These are phyloP conservation scores for Orthosia gothica DNA, from an alignment of 2,888 invertebrate species.

Conservation along the genomic window DNA sequence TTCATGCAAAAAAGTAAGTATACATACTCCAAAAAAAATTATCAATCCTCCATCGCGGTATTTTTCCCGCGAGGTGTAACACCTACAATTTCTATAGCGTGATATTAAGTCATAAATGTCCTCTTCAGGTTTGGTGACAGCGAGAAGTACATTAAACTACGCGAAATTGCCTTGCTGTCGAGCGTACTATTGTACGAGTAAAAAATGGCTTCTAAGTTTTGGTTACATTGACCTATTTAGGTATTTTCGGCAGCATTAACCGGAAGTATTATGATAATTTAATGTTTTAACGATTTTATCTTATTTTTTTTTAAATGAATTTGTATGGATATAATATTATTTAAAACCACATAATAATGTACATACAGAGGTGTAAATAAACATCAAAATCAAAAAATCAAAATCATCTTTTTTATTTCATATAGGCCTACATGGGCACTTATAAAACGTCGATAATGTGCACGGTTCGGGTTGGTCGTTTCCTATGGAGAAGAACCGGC, in stretches of 20 bases:
- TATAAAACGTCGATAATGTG: no score
- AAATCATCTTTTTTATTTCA: no score
- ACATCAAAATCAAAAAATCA: no score
- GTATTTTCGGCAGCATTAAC: conserved; percentile 1
- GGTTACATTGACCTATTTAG: conserved; percentile 16
- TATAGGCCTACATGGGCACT: no score
- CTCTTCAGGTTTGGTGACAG: conserved; percentile 50
- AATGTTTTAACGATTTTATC: no score
- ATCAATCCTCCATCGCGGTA: not conserved
- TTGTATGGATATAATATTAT: no score
- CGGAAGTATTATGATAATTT: not conserved
- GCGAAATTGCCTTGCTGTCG: conserved; percentile 37
- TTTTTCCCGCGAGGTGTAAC: not conserved
- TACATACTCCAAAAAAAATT: not conserved
- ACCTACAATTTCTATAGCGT: conserved; percentile 34
- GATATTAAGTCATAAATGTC: conserved; percentile 45
- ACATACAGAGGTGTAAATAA: not conserved
- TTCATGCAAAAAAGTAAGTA: not conserved
- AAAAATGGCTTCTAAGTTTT: conserved; percentile 19
- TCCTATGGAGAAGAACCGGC: no score
- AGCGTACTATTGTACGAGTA: conserved; percentile 6
- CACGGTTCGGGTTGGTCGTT: no score
- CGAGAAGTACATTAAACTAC: conserved; percentile 37
- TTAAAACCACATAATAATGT: no score
- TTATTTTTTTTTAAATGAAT: no score